These are phyloP conservation scores for Odiellus spinosus DNA, from an alignment of 2,888 invertebrate species.

Conservation along the genomic window DNA sequence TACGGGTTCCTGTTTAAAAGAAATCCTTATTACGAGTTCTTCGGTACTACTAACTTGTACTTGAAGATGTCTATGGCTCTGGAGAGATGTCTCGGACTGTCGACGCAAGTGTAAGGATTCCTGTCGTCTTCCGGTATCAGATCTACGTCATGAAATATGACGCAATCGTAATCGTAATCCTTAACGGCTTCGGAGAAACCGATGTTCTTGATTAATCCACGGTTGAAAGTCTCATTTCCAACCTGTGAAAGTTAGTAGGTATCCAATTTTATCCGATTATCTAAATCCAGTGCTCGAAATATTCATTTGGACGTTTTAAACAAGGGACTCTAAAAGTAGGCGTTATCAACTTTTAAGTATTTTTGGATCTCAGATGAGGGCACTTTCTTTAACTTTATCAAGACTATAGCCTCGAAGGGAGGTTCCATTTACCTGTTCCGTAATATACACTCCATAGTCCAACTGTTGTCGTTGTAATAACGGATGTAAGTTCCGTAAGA, in stretches of 20 bases:
- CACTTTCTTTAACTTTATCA: too few species aligned
- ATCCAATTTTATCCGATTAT: too few species aligned
- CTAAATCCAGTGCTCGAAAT: too few species aligned
- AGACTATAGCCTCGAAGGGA: too few species aligned
- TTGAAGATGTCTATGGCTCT: constrained; percentile 61
- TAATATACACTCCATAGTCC: constrained; percentile 81
- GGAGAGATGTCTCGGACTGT: constrained; percentile 82
- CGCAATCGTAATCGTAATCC: constrained; percentile 48
- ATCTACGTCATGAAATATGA: constrained; percentile 92
- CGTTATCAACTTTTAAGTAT: too few species aligned
- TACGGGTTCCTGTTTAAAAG: too few species aligned
- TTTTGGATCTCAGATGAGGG: too few species aligned
- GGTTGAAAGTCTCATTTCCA: constrained; percentile 47
- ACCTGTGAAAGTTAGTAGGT: too few species aligned
- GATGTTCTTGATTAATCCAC: constrained; percentile 91
- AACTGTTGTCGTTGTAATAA: constrained; percentile 79
- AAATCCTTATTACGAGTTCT: too few species aligned
- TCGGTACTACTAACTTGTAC: constrained; percentile 29
- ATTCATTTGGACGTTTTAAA: too few species aligned
- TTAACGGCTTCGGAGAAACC: constrained; percentile 80
- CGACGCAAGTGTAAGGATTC: constrained; percentile 79
- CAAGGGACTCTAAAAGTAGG: too few species aligned
- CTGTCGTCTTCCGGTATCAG: constrained; percentile 79
- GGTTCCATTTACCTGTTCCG: constrained; percentile 75
- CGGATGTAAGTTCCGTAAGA: constrained; percentile 83